Evolutionary conservation across 2,797 vertebrate species (phyloP).

Genomic region (Psittacula derbiana): DNA sequence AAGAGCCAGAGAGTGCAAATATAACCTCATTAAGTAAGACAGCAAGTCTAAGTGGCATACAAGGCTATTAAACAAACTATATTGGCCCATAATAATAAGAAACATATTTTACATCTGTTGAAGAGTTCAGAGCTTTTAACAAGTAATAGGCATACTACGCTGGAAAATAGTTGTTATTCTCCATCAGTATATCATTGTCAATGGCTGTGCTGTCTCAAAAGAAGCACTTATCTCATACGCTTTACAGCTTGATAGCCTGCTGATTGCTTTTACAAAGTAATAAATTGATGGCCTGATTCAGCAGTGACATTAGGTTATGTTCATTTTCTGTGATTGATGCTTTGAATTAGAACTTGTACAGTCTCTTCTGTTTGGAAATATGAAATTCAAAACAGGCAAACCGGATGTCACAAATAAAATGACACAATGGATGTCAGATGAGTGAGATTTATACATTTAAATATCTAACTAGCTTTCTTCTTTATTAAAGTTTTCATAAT

Average conservation of each 20-base stretch:
- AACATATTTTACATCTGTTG: constrained; percentile 79
- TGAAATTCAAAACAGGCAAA: constrained; percentile 63
- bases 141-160: constrained; percentile 63
- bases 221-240: constrained; percentile 77
- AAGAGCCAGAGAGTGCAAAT: constrained; percentile 39
- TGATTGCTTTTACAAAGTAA: constrained; percentile 84
- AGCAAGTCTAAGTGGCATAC: constrained; percentile 56
- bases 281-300: constrained; percentile 82
- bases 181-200: constrained; percentile 76
- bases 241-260: constrained; percentile 82
- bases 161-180: constrained; percentile 59
- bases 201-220: constrained; percentile 69
- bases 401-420: constrained; percentile 62
- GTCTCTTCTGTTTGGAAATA: constrained; percentile 60
- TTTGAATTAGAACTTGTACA: constrained; percentile 70
- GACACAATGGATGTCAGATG: neutral
- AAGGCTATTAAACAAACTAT: constrained; percentile 74
- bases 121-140: constrained; percentile 71
- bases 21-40: constrained; percentile 72
- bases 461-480: constrained; percentile 20
- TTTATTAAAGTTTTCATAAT: constrained; percentile 64
- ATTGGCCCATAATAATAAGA: constrained; percentile 77
- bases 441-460: constrained; percentile 54
- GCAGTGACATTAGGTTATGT: constrained; percentile 78
- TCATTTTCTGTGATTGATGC: constrained; percentile 79